Conservation (phyloP, 2,113 vertebrate species). For the cattle (Bos taurus) region ARS-UCD2.0 NC_037357.1:122575001-122575500, state of each 20-base stretch:
- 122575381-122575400: not conserved
- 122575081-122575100: conserved; percentile 6
- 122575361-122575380: not conserved
- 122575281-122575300: not conserved
- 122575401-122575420: too few species aligned
- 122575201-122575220: not conserved
- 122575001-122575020: not conserved
- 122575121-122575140: not conserved
- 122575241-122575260: not conserved
- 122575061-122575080: not conserved
- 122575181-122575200: not conserved
- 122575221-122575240: not conserved
- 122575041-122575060: not conserved
- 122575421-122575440: too few species aligned
- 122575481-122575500: too few species aligned
- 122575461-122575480: too few species aligned
- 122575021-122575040: not conserved
- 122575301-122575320: not conserved
- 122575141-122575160: not conserved
- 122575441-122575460: too few species aligned
- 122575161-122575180: not conserved
- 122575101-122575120: not conserved
- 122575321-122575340: not conserved
- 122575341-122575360: not conserved
- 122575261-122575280: not conserved